These are phyloP conservation scores for Platalea minor DNA, from an alignment of 2,797 vertebrate genomes.

Conservation along the genomic window DNA sequence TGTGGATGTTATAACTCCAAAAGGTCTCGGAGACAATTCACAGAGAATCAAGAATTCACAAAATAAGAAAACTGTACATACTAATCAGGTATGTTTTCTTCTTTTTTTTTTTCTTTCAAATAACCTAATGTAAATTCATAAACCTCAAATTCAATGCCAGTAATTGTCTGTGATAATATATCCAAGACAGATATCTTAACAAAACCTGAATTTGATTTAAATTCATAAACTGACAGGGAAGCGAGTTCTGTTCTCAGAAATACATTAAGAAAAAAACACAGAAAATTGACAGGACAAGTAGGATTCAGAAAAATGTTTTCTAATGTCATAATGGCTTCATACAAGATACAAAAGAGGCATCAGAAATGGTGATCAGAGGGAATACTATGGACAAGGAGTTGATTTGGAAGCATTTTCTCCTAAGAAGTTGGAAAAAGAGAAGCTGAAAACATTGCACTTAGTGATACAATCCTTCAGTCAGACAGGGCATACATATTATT, in stretches of 20 bases:
- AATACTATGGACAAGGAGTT: neutral
- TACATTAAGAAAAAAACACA: neutral
- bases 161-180: neutral
- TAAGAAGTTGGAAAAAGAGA: neutral
- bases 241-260: neutral
- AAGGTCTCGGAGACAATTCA: neutral
- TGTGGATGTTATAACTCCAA: neutral
- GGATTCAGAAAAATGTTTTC: neutral
- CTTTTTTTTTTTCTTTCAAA: neutral
- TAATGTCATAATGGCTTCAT: neutral
- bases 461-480: neutral
- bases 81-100: neutral
- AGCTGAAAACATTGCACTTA: neutral
- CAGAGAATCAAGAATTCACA: neutral
- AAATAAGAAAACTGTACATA: neutral
- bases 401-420: neutral
- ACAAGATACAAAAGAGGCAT: neutral
- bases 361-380: neutral
- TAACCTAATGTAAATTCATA: neutral
- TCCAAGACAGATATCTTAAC: neutral
- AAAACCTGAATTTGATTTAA: neutral
- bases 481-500: neutral
- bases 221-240: neutral
- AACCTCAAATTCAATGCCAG: neutral
- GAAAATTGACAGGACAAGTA: neutral